Base-by-base conservation (phyloP, 37 sponge, comb jelly and placozoan genomes). In the Diacarnus erythraeanus region DNA sequence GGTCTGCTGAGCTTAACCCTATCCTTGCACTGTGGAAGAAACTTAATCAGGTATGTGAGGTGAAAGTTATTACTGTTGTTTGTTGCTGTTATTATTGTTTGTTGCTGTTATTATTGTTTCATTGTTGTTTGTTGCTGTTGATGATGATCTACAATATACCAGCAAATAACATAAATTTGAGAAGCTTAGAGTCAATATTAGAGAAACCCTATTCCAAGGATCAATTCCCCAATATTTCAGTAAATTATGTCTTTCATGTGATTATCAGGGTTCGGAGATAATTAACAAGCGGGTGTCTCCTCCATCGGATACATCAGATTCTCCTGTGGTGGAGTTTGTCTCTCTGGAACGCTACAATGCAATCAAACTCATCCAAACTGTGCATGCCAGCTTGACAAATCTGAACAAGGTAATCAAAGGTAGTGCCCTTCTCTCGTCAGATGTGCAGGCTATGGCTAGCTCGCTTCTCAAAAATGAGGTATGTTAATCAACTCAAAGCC, bases 1-100 rank as follows among this genome's bases (percentile, higher is more conserved):
- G 97, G 97, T 71, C 71, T 9, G 65, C 87, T 18, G 87, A 96
- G 47, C 86, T 98, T 39, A 38, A 74, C 2, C 93, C 94, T 4
- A 37, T 98, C 35, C 86, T 98, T 12, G 61, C 76, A 25, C 77
- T 98, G 0, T 98, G 99, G 99, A 96, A 96, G 89, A 89, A 92
- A 78, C 90, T 98, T 0, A 98, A 98, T 60, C 90, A 98, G 95
- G 97, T 84, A 68, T 36, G 12, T 37, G 27, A n/a, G n/a, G n/a
- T n/a, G n/a, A n/a, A n/a, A n/a, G n/a, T n/a, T n/a, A n/a, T n/a
- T n/a, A n/a, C n/a, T n/a, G n/a, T n/a, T n/a, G n/a, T n/a, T n/a
- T n/a, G n/a, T n/a, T n/a, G n/a, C n/a, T n/a, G n/a, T n/a, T n/a
- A n/a, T n/a, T n/a, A n/a, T n/a, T n/a, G n/a, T n/a, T n/a, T n/a